These are phyloP conservation scores for Lapara coniferarum DNA, from an alignment of 2,888 invertebrate genomes.

Conservation along the genomic window DNA sequence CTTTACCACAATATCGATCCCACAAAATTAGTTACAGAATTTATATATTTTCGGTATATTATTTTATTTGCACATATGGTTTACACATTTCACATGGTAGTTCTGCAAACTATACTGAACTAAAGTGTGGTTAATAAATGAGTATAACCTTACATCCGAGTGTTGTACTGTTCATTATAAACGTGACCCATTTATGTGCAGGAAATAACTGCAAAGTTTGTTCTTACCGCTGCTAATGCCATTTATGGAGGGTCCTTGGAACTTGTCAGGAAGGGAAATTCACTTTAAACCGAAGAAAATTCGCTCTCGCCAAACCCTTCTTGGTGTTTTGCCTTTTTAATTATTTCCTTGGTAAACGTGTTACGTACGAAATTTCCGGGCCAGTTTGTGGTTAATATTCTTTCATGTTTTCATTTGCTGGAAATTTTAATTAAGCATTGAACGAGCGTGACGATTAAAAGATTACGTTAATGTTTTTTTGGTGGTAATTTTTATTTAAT, in stretches of 20 bases:
- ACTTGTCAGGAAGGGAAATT: slow-evolving; percentile 31
- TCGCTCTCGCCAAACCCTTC: slow-evolving; percentile 24
- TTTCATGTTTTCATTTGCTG: slow-evolving; percentile 18
- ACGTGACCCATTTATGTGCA: slow-evolving; percentile 28
- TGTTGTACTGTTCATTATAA: slow-evolving; percentile 25
- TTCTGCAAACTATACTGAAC: background rate
- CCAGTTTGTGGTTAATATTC: slow-evolving; percentile 18
- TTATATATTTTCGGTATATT: too few species aligned
- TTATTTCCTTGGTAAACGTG: slow-evolving; percentile 25
- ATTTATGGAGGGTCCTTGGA: slow-evolving; percentile 31
- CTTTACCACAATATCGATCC: too few species aligned
- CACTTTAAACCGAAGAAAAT: slow-evolving; percentile 25
- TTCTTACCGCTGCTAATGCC: slow-evolving; percentile 28
- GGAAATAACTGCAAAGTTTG: slow-evolving; percentile 29
- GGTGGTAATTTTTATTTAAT: background rate
- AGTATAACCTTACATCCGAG: background rate
- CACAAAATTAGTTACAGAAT: too few species aligned
- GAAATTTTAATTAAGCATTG: slow-evolving; percentile 18
- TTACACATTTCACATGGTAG: too few species aligned
- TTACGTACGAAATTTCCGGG: background rate
- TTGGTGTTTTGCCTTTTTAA: slow-evolving; percentile 26
- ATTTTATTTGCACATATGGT: too few species aligned
- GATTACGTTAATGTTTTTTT: background rate
- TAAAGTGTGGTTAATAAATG: background rate
- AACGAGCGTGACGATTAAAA: background rate